Evolutionary conservation across 2,888 invertebrate species (phyloP).

Genomic region (Parnassius glacialis): DNA sequence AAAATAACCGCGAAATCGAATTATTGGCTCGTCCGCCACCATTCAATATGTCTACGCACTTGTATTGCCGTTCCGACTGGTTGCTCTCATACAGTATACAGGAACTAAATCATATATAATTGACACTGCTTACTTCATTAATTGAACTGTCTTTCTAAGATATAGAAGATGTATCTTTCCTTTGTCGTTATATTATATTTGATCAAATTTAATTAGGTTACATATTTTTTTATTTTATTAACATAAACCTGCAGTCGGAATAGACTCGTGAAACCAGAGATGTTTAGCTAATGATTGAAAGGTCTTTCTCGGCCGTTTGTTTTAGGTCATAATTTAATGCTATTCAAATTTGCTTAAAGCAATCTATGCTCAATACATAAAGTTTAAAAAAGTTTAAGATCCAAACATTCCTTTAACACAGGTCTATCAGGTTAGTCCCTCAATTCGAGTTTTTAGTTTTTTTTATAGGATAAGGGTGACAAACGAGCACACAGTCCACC

Average conservation of each 20-base stretch:
- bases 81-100: slow-evolving; percentile 50
- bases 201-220: slow-evolving; percentile 10
- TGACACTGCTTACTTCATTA: slow-evolving; percentile 27
- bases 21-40: slow-evolving; percentile 62
- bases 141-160: slow-evolving; percentile 7
- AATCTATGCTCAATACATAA: neutral
- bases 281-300: slow-evolving; percentile 1
- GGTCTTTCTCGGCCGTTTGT: slow-evolving; percentile 4
- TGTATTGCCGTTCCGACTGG: slow-evolving; percentile 53
- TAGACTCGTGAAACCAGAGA: slow-evolving; percentile 1
- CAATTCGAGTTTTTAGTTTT: too few species aligned
- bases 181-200: neutral
- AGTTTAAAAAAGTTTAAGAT: too few species aligned
- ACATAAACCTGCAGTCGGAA: slow-evolving; percentile 1
- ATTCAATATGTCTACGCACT: slow-evolving; percentile 60
- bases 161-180: neutral
- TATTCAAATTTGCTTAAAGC: neutral
- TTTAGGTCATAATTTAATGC: slow-evolving; percentile 11
- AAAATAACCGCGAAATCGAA: slow-evolving; percentile 76
- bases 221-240: slow-evolving; percentile 19
- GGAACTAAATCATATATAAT: slow-evolving; percentile 50
- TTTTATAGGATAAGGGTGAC: too few species aligned
- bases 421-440: too few species aligned
- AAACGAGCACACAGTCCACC: too few species aligned
- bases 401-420: too few species aligned